Evolutionary conservation across 2,888 invertebrate genomes (phyloP).

Genomic region (Anarsia innoxiella): DNA sequence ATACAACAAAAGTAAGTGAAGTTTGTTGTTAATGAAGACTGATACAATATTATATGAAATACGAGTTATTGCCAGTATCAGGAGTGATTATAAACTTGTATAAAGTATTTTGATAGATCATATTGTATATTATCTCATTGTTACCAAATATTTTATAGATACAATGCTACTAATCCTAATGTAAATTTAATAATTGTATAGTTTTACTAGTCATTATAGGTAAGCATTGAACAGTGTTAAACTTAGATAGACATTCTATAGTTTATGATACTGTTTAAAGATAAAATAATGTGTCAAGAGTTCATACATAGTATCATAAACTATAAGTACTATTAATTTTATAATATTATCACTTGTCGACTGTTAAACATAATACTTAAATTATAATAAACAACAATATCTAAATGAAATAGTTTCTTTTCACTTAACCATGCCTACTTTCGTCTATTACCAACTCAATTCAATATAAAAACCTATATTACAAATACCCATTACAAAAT

Average conservation of each 20-base stretch:
- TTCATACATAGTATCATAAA: conserved; percentile 23
- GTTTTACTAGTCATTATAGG: conserved; percentile 70
- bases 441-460: no score
- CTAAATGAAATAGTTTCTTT: conserved; percentile 29
- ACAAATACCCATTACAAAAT: no score
- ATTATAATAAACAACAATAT: conserved; percentile 47
- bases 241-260: conserved; percentile 39
- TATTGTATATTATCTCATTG: conserved; percentile 68
- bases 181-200: conserved; percentile 50
- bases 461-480: no score
- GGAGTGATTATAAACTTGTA: conserved; percentile 41
- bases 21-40: conserved; percentile 60
- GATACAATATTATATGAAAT: conserved; percentile 51
- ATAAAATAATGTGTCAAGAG: neutral
- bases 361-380: conserved; percentile 52
- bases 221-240: conserved; percentile 52
- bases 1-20: conserved; percentile 16
- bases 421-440: conserved; percentile 9
- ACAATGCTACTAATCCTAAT: conserved; percentile 43
- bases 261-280: conserved; percentile 24
- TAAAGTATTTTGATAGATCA: conserved; percentile 58
- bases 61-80: conserved; percentile 59
- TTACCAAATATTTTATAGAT: conserved; percentile 74
- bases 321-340: conserved; percentile 32
- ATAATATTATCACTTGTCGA: conserved; percentile 42